phyloP scores from a whole-genome alignment of 2,888 invertebrate genomes.

The Lomographa bimaculata region DNA sequence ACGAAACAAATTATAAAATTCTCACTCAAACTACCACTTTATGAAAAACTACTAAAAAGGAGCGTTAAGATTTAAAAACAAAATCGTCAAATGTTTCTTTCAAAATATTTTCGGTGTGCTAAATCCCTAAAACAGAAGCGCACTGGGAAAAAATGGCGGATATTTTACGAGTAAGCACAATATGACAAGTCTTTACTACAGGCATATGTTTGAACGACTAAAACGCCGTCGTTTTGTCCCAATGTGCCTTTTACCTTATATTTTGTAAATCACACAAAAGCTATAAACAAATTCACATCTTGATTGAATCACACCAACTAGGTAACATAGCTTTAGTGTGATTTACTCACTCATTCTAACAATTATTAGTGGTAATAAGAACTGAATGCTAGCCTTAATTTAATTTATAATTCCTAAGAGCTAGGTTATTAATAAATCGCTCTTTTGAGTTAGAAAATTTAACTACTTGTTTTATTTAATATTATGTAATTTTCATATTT shows the following conservation, averaged over 20 bases:
- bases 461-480: conserved; percentile 65
- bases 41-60: no score
- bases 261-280: conserved; percentile 26
- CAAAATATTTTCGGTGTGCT: no score
- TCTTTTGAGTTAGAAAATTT: conserved; percentile 81
- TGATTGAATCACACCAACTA: no score
- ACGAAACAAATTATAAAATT: no score
- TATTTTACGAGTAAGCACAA: no score
- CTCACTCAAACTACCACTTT: no score
- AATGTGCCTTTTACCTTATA: conserved; percentile 7
- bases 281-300: conserved; percentile 5
- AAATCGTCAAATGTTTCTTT: no score
- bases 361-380: conserved; percentile 69
- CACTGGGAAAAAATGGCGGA: no score
- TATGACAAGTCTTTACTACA: no score
- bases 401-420: conserved; percentile 78
- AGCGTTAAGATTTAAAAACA: no score
- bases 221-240: conserved; percentile 9
- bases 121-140: no score
- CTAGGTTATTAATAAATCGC: conserved; percentile 80
- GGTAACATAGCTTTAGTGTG: conserved; percentile 34
- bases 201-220: no score
- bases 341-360: conserved; percentile 54
- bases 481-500: conserved; percentile 22
- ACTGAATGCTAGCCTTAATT: conserved; percentile 82